Evolutionary conservation across 2,888 invertebrate species (phyloP).

Genomic region (Cacoxenus indagator): DNA sequence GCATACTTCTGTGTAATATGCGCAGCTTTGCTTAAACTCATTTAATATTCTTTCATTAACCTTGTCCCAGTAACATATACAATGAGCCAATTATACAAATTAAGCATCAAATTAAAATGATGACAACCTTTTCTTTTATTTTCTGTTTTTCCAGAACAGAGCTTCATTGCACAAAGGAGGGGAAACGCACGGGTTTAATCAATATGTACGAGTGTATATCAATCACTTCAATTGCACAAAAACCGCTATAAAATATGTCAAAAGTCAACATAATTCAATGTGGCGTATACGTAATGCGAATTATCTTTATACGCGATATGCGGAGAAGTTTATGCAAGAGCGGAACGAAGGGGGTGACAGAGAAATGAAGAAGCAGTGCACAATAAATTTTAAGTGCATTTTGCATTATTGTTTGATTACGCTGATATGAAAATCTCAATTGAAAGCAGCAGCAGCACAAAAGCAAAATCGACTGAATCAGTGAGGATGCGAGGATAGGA

Average conservation of each 20-base stretch:
- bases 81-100: not conserved
- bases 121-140: not conserved
- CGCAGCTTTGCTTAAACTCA: too few relatives aligned
- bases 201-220: not conserved
- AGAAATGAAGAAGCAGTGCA: not conserved
- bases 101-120: not conserved
- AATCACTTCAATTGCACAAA: slow-evolving; percentile 4
- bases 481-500: not conserved
- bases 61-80: too few relatives aligned
- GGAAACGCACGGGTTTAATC: not conserved
- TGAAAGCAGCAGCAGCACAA: not conserved
- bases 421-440: slow-evolving; percentile 15
- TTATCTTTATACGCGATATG: not conserved
- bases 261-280: slow-evolving; percentile 16
- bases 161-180: not conserved
- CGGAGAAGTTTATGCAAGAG: not conserved
- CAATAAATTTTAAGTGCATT: slow-evolving; percentile 18
- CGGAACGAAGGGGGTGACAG: not conserved
- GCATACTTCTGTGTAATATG: too few relatives aligned
- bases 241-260: slow-evolving; percentile 15
- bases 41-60: not conserved
- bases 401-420: slow-evolving; percentile 17
- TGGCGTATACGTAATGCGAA: slow-evolving; percentile 4
- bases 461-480: not conserved
- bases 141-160: not conserved